Conservation (phyloP, 1,140 invertebrate species). For the Pseudachorutes palmiensis region DNA sequence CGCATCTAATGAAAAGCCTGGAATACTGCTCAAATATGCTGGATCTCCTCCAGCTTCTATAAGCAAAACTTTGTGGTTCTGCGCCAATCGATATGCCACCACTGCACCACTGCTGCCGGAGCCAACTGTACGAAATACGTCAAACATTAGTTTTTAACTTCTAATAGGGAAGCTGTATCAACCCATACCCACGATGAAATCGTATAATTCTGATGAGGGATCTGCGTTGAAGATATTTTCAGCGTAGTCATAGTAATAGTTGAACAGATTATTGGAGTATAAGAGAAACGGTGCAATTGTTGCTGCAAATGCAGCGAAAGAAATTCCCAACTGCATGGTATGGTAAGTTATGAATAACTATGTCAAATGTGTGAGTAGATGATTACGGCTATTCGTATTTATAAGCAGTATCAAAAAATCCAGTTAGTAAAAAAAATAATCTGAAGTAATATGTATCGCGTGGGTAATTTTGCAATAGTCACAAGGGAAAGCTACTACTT, state of each 20-base stretch:
- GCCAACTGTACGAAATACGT: slow-evolving; percentile 14
- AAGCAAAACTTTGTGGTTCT: slow-evolving; percentile 40
- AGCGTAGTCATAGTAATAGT: slow-evolving; percentile 2
- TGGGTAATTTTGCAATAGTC: too few relatives aligned
- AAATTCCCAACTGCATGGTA: too few relatives aligned
- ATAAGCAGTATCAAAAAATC: too few relatives aligned
- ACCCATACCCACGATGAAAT: slow-evolving; percentile 10
- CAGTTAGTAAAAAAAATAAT: too few relatives aligned
- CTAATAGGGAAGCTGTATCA: too few relatives aligned
- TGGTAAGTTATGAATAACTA: too few relatives aligned
- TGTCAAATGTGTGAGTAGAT: too few relatives aligned
- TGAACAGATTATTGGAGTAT: not conserved
- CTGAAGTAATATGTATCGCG: too few relatives aligned
- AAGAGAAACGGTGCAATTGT: slow-evolving; percentile 30
- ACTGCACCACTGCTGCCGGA: slow-evolving; percentile 9
- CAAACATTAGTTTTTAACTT: not conserved
- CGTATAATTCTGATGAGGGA: not conserved
- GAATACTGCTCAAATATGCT: slow-evolving; percentile 34
- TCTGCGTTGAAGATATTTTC: not conserved
- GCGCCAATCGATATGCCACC: slow-evolving; percentile 39
- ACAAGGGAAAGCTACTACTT: too few relatives aligned
- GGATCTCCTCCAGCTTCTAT: slow-evolving; percentile 45
- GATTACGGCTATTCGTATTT: too few relatives aligned
- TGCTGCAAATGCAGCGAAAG: too few relatives aligned
- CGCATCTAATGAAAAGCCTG: slow-evolving; percentile 35